These are phyloP conservation scores for Centropristis striata DNA, from an alignment of 2,113 vertebrate species.

Conservation along the genomic window DNA sequence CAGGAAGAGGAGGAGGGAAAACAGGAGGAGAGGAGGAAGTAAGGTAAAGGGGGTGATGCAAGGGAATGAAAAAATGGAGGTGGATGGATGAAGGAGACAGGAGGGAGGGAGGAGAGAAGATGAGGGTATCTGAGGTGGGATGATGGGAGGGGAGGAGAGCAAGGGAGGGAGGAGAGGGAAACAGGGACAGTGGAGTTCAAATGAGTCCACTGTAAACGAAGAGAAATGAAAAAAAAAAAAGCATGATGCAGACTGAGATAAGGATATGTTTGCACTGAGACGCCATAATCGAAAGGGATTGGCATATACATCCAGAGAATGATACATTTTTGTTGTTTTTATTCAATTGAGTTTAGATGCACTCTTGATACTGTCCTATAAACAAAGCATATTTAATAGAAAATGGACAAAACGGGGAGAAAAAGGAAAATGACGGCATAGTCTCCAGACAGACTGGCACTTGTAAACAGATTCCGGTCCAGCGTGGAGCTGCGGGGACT, in stretches of 20 bases:
- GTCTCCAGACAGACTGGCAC: slow-evolving; percentile 2
- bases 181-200: slow-evolving; percentile 68
- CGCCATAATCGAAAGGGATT: slow-evolving; percentile 29
- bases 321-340: slow-evolving; percentile 23
- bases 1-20: background rate
- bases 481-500: slow-evolving; percentile 8
- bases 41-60: slow-evolving; percentile 18
- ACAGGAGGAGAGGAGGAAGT: background rate
- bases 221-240: slow-evolving; percentile 37
- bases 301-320: background rate
- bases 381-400: slow-evolving; percentile 24
- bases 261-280: slow-evolving; percentile 41
- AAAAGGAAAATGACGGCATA: background rate
- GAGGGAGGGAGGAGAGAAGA: slow-evolving; percentile 35
- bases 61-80: slow-evolving; percentile 36
- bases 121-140: slow-evolving; percentile 39
- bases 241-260: slow-evolving; percentile 44
- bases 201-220: slow-evolving; percentile 57
- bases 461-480: slow-evolving; percentile 34
- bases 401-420: slow-evolving; percentile 1
- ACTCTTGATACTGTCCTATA: background rate
- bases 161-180: slow-evolving; percentile 50
- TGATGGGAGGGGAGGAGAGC: slow-evolving; percentile 32
- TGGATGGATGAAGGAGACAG: slow-evolving; percentile 25
- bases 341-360: background rate